Conservation (phyloP, 1,140 invertebrate species). For the Drosophila biarmipes region DNA sequence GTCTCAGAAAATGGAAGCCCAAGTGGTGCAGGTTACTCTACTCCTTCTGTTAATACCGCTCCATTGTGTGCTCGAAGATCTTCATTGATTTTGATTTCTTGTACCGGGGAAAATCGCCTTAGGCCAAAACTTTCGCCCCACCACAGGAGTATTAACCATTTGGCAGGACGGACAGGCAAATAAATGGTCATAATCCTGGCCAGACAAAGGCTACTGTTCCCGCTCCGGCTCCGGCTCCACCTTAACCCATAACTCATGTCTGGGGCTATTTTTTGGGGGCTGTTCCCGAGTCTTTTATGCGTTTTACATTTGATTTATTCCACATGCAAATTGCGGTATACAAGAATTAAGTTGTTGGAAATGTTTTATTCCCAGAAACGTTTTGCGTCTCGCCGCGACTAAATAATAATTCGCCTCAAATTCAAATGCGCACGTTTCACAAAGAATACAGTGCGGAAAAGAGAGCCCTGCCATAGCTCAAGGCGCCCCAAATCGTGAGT, state of each 20-base stretch:
- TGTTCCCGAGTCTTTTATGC: conserved; percentile 56
- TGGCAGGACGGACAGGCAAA: conserved; percentile 60
- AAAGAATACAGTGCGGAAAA: conserved; percentile 55
- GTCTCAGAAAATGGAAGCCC: conserved; percentile 53
- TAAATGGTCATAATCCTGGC: conserved; percentile 78
- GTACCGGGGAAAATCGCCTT: conserved; percentile 66
- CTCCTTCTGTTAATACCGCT: conserved; percentile 21
- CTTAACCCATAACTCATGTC: conserved; percentile 51
- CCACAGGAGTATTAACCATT: conserved; percentile 32
- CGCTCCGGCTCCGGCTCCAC: conserved; percentile 22
- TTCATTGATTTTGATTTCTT: conserved; percentile 79
- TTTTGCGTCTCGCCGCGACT: conserved; percentile 25
- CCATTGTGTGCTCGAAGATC: conserved; percentile 56
- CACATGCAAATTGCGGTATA: conserved; percentile 72
- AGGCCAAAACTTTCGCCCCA: conserved; percentile 52
- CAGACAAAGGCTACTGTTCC: conserved; percentile 58
- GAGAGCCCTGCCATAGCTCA: conserved; percentile 45
- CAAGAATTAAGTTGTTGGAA: conserved; percentile 71
- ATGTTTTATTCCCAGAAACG: conserved; percentile 50
- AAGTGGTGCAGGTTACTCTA: conserved; percentile 12
- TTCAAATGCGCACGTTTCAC: conserved; percentile 77
- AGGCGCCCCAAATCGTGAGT: conserved; percentile 35
- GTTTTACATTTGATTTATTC: conserved; percentile 78
- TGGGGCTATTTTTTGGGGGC: conserved; percentile 41
- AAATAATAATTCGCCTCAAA: conserved; percentile 80